Evolutionary conservation across 1,140 invertebrate genomes (phyloP), one percentile per base, ranked within the genome.

Genomic region (Cotesia typhae): DNA sequence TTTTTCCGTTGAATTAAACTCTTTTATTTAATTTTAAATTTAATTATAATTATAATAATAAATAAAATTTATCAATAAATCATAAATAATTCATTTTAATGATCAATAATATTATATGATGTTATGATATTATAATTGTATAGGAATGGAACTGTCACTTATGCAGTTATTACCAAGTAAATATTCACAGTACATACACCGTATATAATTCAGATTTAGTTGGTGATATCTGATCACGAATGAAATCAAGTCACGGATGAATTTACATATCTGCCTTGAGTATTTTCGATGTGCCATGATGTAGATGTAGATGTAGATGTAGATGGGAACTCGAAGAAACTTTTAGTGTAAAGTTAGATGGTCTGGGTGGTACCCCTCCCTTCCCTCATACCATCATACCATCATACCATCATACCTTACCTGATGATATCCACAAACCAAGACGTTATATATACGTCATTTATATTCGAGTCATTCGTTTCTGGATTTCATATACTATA

Each of bases 391-490:
- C 17, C 17, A 0, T 17, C 17, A 0, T 17, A 17, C 17, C 17
- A 0, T 17, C 17, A 0, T 1, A 17, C 17, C 17, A 17, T 28
- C 28, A 28, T 28, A 28, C 28, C 28, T 28, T 28, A 64, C 60
- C 52, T 20, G 14, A 37, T 7, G 63, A 28, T 72, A 28, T 12
- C 17, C 17, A 12, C 52, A 35, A 14, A 17, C 61, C 36, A 67
- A 57, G 69, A 20, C 7, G 55, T 17, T 61, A 14, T 60, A 20
- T 37, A 52, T 47, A 37, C 69, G 73, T 81, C 78, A 82, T 82
- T 80, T 79, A 78, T 82, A 82, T 82, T 78, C 80, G 69, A 74
- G 73, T 64, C 77, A 76, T 72, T 74, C 70, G 67, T 71, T 65
- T 61, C 70, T 74, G 41, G 41, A 47, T 47, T 9, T 47, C 41